Percentiles rank a stretch among this genome's conserved stretches.
These are phyloP conservation scores for Nanorana parkeri DNA, from an alignment of 2,113 vertebrate species.

Conservation along the genomic window DNA sequence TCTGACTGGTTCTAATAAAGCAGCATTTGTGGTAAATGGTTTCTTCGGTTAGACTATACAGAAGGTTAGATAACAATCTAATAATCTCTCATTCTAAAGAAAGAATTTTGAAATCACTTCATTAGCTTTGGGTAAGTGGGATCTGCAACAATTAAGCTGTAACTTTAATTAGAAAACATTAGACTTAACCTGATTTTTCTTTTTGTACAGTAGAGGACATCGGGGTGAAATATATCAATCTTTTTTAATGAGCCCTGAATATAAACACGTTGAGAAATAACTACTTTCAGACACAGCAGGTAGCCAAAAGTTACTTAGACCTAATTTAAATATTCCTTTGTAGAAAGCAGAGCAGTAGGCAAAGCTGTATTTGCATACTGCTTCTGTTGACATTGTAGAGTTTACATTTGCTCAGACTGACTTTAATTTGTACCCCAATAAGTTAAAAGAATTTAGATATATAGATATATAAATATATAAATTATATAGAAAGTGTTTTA, in stretches of 20 bases:
- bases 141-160: conserved; percentile 33
- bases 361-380: neutral
- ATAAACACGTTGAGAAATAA: conserved; percentile 47
- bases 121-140: conserved; percentile 6
- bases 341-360: conserved; percentile 18
- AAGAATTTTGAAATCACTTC: conserved; percentile 18
- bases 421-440: conserved; percentile 15
- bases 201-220: conserved; percentile 43
- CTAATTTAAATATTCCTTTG: conserved; percentile 38
- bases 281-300: conserved; percentile 36
- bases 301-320: conserved; percentile 31
- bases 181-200: conserved; percentile 42
- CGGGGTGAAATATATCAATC: conserved; percentile 53
- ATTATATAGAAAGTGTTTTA: neutral
- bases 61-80: conserved; percentile 23
- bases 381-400: conserved; percentile 16
- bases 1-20: neutral
- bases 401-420: conserved; percentile 10
- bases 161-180: conserved; percentile 52
- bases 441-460: conserved; percentile 23
- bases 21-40: neutral
- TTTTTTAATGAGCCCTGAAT: conserved; percentile 51
- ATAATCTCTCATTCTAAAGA: conserved; percentile 25
- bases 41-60: neutral
- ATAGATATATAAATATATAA: no score